Conservation (phyloP, 1,140 invertebrate species). For the Pissodes strobi region DNA sequence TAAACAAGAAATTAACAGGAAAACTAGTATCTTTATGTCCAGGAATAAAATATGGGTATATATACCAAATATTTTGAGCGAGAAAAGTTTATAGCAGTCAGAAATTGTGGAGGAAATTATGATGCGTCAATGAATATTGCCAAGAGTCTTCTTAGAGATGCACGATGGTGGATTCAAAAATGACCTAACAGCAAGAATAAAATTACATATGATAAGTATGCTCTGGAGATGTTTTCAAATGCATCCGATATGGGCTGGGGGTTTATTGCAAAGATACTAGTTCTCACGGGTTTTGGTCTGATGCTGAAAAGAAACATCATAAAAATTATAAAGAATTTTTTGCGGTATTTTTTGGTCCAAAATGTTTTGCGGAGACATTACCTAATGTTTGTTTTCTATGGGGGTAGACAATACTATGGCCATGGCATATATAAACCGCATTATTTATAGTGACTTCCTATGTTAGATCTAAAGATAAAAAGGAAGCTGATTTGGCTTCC, state of each 20-base stretch:
- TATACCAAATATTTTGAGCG: not conserved
- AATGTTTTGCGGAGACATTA: not conserved
- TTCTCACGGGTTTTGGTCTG: too few species aligned
- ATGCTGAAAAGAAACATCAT: too few species aligned
- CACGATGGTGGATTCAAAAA: too few species aligned
- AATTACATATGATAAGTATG: too few species aligned
- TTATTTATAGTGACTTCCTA: constrained; percentile 40
- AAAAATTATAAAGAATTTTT: not conserved
- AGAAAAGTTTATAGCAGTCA: too few species aligned
- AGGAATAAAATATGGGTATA: not conserved
- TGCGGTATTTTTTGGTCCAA: not conserved
- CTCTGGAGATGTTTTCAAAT: too few species aligned
- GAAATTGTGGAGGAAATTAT: not conserved
- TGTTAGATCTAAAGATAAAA: constrained; percentile 39
- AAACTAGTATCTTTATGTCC: not conserved
- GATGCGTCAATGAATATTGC: not conserved
- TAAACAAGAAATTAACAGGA: too few species aligned
- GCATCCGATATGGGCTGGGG: too few species aligned
- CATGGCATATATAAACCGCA: constrained; percentile 12
- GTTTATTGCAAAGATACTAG: too few species aligned
- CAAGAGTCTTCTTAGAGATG: too few species aligned
- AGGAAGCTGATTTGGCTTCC: constrained; percentile 42
- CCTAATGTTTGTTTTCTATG: not conserved
- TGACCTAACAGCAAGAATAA: too few species aligned
- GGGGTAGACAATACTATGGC: not conserved